phyloP scores from a whole-genome alignment of 1,140 invertebrate species.

The Drosophila mojavensis region DNA sequence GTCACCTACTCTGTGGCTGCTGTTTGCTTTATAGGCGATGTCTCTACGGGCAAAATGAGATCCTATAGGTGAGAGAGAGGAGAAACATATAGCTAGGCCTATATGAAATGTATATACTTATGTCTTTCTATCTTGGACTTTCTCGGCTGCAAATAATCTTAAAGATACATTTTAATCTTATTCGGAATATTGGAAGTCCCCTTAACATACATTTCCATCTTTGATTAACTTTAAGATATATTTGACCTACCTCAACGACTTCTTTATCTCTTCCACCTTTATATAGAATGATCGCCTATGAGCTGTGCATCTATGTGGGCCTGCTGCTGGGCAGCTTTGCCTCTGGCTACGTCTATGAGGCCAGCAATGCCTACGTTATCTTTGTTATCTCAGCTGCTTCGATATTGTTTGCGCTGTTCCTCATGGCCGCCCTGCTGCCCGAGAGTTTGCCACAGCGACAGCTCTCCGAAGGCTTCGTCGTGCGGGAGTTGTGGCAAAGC shows the following conservation, averaged over 20 bases:
- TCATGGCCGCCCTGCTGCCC: slow-evolving; percentile 58
- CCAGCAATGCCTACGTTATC: slow-evolving; percentile 49
- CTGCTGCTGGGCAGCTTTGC: slow-evolving; percentile 86
- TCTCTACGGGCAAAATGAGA: slow-evolving; percentile 85
- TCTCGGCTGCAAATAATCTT: no score
- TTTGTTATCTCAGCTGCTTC: slow-evolving; percentile 60
- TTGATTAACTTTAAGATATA: no score
- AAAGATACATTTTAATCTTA: no score
- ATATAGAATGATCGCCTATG: slow-evolving; percentile 86
- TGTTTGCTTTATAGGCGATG: slow-evolving; percentile 87
- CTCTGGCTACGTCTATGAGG: slow-evolving; percentile 83
- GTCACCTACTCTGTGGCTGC: slow-evolving; percentile 86
- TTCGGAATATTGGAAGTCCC: no score
- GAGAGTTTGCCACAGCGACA: slow-evolving; percentile 53
- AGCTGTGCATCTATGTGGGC: slow-evolving; percentile 86
- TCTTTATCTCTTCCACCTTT: not conserved
- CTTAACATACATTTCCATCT: no score
- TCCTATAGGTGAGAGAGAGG: slow-evolving; percentile 80
- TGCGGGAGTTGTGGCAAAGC: slow-evolving; percentile 86
- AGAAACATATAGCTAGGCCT: no score
- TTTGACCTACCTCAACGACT: not conserved
- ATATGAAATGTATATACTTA: no score
- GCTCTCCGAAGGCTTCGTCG: slow-evolving; percentile 52
- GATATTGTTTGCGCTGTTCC: slow-evolving; percentile 52
- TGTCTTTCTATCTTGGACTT: no score